Conservation (phyloP, 2,113 vertebrate species). For the Steatornis caripensis region DNA sequence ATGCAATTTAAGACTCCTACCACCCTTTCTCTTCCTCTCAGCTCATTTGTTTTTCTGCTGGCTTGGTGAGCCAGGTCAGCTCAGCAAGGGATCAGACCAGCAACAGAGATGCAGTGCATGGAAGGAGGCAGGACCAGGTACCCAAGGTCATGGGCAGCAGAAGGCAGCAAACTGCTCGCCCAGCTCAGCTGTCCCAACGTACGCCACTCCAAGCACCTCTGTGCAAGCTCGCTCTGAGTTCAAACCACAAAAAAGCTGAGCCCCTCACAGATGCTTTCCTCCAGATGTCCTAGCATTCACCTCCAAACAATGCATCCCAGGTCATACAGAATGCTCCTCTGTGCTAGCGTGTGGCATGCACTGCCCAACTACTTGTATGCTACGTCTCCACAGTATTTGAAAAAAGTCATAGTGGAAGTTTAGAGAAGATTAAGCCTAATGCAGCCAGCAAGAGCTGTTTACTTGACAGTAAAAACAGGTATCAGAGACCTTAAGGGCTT, state of each 20-base stretch:
- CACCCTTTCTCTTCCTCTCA: neutral
- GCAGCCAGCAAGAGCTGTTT: neutral
- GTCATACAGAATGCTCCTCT: neutral
- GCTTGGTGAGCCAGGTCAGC: neutral
- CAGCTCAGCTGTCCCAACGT: neutral
- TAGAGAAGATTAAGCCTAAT: neutral
- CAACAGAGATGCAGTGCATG: neutral
- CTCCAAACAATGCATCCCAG: neutral
- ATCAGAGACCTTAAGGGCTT: neutral
- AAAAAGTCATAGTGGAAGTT: neutral
- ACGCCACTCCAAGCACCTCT: too few relatives aligned
- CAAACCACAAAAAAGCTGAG: neutral
- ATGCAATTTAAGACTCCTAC: neutral
- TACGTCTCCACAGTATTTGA: neutral
- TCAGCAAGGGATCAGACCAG: neutral
- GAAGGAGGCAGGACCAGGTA: neutral
- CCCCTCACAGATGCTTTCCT: neutral
- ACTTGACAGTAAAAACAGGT: neutral
- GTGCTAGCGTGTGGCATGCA: rapidly evolving
- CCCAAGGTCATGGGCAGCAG: neutral
- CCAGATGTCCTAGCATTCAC: neutral
- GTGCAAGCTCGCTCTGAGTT: neutral
- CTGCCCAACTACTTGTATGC: neutral
- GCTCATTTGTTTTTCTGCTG: neutral
- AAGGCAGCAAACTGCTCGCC: neutral